Percentiles rank a stretch among this genome's conserved stretches.
These are phyloP conservation scores for Cyphomyrus discorhynchus DNA, from an alignment of 2,113 vertebrate species.

Conservation along the genomic window DNA sequence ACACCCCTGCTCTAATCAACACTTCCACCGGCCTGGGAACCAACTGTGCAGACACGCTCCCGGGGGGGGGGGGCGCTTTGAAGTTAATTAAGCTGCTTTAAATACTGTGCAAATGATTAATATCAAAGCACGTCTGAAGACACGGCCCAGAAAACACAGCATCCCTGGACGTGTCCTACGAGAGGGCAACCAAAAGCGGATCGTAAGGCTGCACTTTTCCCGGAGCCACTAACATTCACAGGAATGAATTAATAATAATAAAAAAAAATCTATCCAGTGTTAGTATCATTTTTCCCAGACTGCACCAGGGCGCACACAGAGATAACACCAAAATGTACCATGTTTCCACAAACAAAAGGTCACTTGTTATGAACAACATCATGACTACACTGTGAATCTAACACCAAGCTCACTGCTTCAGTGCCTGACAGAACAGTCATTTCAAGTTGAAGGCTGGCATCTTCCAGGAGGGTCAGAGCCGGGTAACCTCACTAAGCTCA, in stretches of 20 bases:
- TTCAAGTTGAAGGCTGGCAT: not conserved
- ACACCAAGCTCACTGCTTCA: not conserved
- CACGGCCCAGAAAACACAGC: conserved; percentile 39
- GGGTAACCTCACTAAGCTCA: not conserved
- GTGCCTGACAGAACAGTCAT: not conserved
- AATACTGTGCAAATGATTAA: conserved; percentile 61
- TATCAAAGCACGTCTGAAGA: conserved; percentile 51
- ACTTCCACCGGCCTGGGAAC: conserved; percentile 58
- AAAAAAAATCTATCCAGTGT: not conserved
- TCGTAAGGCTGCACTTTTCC: not conserved
- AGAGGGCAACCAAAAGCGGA: not conserved
- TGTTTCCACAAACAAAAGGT: not conserved
- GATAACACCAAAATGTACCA: not conserved
- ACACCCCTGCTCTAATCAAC: conserved; percentile 60
- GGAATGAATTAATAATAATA: not conserved
- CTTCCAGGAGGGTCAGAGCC: not conserved
- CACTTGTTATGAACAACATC: not conserved
- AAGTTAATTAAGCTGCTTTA: conserved; percentile 70
- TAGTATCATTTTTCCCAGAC: not conserved
- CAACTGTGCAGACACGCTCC: conserved; percentile 47
- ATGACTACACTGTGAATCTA: not conserved
- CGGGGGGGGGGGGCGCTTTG: conserved; percentile 50
- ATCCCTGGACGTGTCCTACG: not conserved
- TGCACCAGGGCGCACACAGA: not conserved
- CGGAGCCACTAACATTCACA: not conserved